Evolutionary conservation across 92 coral and sea anemone genomes (phyloP).

Genomic region (Epizoanthus illoricatus): DNA sequence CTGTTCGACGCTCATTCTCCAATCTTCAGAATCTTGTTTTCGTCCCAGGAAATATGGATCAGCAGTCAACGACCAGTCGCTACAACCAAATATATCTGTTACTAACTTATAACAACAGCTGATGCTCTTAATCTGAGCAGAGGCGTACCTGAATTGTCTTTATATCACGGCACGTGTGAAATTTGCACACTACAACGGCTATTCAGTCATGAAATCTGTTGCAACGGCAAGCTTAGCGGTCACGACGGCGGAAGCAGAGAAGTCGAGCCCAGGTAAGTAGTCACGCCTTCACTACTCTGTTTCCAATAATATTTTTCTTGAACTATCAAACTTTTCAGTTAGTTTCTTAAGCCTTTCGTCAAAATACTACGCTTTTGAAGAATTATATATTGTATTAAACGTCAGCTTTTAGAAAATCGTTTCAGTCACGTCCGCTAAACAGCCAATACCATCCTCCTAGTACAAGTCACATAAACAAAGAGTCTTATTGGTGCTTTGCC

Average conservation of each 20-base stretch:
- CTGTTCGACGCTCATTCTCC: slow-evolving; percentile 1
- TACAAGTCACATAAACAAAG: slow-evolving; percentile 27
- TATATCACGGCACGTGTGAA: slow-evolving; percentile 21
- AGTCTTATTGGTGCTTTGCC: background rate
- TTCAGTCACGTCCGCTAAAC: slow-evolving; percentile 13
- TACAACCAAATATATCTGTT: background rate
- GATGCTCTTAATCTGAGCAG: background rate
- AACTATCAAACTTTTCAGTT: background rate
- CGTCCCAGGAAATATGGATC: too few species aligned
- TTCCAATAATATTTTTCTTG: background rate
- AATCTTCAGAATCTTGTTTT: background rate
- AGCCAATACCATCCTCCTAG: background rate
- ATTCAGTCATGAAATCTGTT: slow-evolving; percentile 19
- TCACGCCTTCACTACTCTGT: background rate
- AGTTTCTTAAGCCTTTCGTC: background rate
- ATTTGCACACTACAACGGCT: background rate
- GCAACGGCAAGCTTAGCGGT: slow-evolving; percentile 1
- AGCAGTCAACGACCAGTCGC: background rate
- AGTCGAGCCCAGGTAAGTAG: background rate
- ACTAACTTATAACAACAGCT: background rate
- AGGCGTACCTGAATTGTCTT: background rate
- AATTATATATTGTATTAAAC: slow-evolving; percentile 10
- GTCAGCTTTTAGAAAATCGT: slow-evolving; percentile 13
- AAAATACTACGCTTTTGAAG: slow-evolving; percentile 3
- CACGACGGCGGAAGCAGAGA: slow-evolving; percentile 20